Conservation (phyloP, 2,888 invertebrate genomes). For the Cybosia mesomella region DNA sequence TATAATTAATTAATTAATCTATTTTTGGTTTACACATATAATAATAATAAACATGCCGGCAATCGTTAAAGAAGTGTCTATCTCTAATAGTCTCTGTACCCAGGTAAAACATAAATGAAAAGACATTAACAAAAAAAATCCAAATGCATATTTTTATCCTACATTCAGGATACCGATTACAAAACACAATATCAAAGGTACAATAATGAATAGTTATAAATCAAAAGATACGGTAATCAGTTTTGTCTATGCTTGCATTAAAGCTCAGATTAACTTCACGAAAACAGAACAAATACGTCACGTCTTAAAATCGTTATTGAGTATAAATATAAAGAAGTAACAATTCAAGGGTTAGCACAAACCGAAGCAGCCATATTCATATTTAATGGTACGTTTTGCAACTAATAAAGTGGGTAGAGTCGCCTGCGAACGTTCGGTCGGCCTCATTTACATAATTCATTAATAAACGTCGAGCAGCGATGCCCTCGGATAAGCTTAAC, state of each 20-base stretch:
- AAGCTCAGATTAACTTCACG: background rate
- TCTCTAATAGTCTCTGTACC: no score
- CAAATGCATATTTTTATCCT: background rate
- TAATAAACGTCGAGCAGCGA: constrained; percentile 78
- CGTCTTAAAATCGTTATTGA: constrained; percentile 21
- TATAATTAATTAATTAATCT: no score
- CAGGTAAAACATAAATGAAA: no score
- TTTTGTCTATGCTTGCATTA: background rate
- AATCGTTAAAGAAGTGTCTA: no score
- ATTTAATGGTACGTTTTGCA: constrained; percentile 71
- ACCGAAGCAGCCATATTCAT: constrained; percentile 44
- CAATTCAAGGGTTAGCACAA: constrained; percentile 43
- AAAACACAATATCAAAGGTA: background rate
- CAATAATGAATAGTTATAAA: background rate
- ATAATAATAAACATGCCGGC: no score
- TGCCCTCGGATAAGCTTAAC: constrained; percentile 79
- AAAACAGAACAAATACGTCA: background rate
- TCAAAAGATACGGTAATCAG: background rate
- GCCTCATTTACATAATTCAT: constrained; percentile 81
- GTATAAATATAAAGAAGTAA: constrained; percentile 31
- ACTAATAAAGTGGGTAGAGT: constrained; percentile 71
- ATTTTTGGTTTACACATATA: no score
- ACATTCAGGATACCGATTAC: background rate
- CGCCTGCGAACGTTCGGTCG: constrained; percentile 62
- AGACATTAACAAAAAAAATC: no score